Evolutionary conservation across 2,797 vertebrate genomes (phyloP), one percentile per base, ranked within the genome.

Genomic region (Pseudomugil gertrudae): DNA sequence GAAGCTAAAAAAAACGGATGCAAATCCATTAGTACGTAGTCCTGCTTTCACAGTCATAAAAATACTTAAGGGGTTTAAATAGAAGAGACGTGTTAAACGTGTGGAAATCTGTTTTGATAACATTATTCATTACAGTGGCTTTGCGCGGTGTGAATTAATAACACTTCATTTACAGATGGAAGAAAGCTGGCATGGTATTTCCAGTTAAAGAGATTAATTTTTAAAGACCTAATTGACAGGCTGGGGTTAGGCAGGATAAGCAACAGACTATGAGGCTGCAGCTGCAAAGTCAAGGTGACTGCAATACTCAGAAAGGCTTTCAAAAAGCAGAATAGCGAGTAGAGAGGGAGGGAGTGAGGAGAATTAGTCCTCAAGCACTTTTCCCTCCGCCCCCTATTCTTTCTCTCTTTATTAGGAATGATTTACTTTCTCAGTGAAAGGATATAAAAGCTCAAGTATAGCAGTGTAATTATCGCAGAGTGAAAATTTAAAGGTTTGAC

Each of bases 141-240:
- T 93, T 93, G 90, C 89, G 66, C 93, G 77, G 92, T 84, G 92
- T 85, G 92, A 95, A 95, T 95, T 94, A 95, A 95, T 95, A 95
- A 95, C 94, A 93, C 94, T 94, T 94, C 92, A 94, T 95, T 95
- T 95, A 90, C 93, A 94, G 93, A 94, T 83, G 83, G 93, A 93
- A 92, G 90, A 93, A 93, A 93, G 93, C 92, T 74, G 92, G 92
- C 92, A 87, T 92, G 93, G 92, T 93, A 91, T 94, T 94, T 95
- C 91, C 92, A 94, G 94, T 93, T 95, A 95, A 95, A 95, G 94
- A 94, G 94, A 95, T 95, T 94, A 94, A 95, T 95, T 95, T 95
- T 94, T 94, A 94, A 95, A 95, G 93, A 94, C 93, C 94, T 95
- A 95, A 95, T 95, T 94, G 94, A 94, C 94, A 92, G 93, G 90